These are phyloP conservation scores for Eurytoma californica DNA, from an alignment of 2,888 invertebrate species.

Conservation along the genomic window DNA sequence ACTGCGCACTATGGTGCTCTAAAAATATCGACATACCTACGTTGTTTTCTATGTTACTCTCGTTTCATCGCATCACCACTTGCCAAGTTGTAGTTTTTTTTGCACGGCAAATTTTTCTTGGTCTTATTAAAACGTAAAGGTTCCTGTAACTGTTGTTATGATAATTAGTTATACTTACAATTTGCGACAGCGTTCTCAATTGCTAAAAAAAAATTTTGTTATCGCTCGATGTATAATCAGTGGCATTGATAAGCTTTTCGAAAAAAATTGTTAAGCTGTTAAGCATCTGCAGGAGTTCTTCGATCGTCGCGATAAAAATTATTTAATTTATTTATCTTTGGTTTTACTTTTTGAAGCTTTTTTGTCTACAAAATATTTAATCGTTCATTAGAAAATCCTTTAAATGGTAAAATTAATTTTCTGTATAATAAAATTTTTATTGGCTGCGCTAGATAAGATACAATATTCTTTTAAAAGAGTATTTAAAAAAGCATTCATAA, in stretches of 20 bases:
- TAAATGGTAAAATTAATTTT: too few relatives aligned
- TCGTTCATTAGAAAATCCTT: too few relatives aligned
- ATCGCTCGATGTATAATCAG: not conserved
- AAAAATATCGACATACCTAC: not conserved
- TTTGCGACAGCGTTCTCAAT: not conserved
- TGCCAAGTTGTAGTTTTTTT: conserved; percentile 7
- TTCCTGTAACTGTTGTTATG: too few relatives aligned
- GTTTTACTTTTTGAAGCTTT: too few relatives aligned
- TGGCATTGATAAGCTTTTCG: conserved; percentile 14
- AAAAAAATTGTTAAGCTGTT: conserved; percentile 8
- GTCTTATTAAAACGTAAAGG: too few relatives aligned
- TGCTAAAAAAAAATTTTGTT: not conserved
- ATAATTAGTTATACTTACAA: not conserved
- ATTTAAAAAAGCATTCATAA: too few relatives aligned
- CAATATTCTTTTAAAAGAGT: too few relatives aligned
- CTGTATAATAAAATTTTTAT: too few relatives aligned
- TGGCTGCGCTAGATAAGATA: too few relatives aligned
- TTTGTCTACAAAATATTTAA: too few relatives aligned
- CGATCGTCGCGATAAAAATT: not conserved
- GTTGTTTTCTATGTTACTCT: not conserved
- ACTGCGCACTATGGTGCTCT: conserved; percentile 29
- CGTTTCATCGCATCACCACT: not conserved
- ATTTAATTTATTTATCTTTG: conserved; percentile 19
- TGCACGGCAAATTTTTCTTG: too few relatives aligned
- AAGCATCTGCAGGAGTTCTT: not conserved